A percentile compares a stretch with the other conserved stretches of the same genome.
These are phyloP conservation scores for Dascillus cervinus DNA, from an alignment of 2,888 invertebrate species.

Conservation along the genomic window DNA sequence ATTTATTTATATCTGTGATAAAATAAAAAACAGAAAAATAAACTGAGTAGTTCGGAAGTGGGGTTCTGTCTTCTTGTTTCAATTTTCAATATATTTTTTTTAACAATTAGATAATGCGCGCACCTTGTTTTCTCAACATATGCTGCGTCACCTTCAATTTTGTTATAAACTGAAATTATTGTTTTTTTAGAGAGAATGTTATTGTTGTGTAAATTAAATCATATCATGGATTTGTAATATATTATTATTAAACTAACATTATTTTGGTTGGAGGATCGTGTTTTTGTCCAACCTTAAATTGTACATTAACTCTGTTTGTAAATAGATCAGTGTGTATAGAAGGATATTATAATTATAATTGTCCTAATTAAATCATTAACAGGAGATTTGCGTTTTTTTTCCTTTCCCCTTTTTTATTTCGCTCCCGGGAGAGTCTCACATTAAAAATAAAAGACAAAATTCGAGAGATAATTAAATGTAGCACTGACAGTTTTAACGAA, in stretches of 20 bases:
- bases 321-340: conserved; percentile 47
- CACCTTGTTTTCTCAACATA: conserved; percentile 30
- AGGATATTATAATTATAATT: conserved; percentile 44
- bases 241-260: conserved; percentile 32
- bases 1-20: conserved; percentile 47
- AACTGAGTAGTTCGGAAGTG: conserved; percentile 29
- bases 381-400: conserved; percentile 28
- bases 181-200: no score
- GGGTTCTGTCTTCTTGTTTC: conserved; percentile 22
- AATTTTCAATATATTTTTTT: conserved; percentile 21
- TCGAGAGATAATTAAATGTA: no score
- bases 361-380: conserved; percentile 47
- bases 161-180: no score
- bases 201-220: conserved; percentile 42
- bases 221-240: conserved; percentile 41
- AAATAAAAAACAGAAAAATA: conserved; percentile 35
- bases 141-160: conserved; percentile 23
- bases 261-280: conserved; percentile 36
- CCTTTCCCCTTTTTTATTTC: conserved; percentile 6
- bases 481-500: no score
- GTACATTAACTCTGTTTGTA: conserved; percentile 45
- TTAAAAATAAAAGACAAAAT: no score
- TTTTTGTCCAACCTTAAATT: conserved; percentile 33
- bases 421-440: no score
- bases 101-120: conserved; percentile 22